phyloP scores from a whole-genome alignment of 2,797 vertebrate genomes.

The Coregonus ussuriensis region DNA sequence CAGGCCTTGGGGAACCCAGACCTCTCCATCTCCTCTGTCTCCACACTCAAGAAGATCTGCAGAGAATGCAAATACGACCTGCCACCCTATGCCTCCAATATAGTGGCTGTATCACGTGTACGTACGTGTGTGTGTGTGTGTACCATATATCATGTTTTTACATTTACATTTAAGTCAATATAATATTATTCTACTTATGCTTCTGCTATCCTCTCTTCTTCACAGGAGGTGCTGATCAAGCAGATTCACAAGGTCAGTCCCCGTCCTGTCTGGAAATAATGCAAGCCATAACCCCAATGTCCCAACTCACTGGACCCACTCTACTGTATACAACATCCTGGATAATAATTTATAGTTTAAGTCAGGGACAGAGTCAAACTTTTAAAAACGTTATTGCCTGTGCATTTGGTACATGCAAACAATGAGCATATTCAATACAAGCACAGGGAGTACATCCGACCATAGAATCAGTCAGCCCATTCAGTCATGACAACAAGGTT shows the following conservation, averaged over 20 bases:
- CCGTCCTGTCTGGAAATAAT: background rate
- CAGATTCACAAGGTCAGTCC: conserved; percentile 98
- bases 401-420: background rate
- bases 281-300: background rate
- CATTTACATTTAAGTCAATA: background rate
- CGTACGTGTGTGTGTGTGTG: background rate
- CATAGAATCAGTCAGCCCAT: background rate
- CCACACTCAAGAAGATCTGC: conserved; percentile 97
- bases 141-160: background rate
- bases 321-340: background rate
- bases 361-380: background rate
- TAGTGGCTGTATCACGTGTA: conserved; percentile 98
- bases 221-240: conserved; percentile 97
- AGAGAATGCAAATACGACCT: conserved; percentile 97
- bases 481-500: background rate
- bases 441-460: background rate
- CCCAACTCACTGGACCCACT: background rate
- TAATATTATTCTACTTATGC: background rate
- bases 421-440: background rate
- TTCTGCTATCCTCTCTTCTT: background rate
- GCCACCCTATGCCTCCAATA: conserved; percentile 94
- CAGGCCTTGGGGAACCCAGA: conserved; percentile 96
- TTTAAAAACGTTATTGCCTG: background rate
- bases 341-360: background rate
- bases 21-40: conserved; percentile 95